phyloP scores from a whole-genome alignment of 2,888 invertebrate species.

The Metopia argyrocephala region DNA sequence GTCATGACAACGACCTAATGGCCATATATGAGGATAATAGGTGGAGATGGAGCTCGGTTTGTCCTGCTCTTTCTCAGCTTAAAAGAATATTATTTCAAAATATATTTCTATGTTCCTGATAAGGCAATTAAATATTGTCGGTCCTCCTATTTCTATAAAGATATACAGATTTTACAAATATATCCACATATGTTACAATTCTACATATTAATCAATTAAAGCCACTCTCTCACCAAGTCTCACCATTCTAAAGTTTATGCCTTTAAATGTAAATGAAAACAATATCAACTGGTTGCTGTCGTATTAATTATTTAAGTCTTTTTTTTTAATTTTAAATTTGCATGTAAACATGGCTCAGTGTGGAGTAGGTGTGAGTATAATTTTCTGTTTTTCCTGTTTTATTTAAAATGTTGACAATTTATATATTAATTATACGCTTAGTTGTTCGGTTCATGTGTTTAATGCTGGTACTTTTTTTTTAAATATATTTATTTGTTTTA shows the following conservation, averaged over 20 bases:
- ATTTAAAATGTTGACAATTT: slow-evolving; percentile 48
- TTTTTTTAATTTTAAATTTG: background rate
- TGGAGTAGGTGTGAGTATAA: slow-evolving; percentile 1
- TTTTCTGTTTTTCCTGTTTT: background rate
- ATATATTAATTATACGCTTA: slow-evolving; percentile 61
- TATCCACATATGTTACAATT: too few relatives aligned
- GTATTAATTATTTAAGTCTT: background rate
- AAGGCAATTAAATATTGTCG: too few relatives aligned
- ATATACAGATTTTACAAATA: too few relatives aligned
- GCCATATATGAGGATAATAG: too few relatives aligned
- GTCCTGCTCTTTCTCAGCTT: too few relatives aligned
- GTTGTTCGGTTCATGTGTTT: slow-evolving; percentile 35
- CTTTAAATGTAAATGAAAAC: background rate
- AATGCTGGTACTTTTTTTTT: slow-evolving; percentile 11
- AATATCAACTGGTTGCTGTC: slow-evolving; percentile 31
- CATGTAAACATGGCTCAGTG: background rate
- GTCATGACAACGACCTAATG: too few relatives aligned
- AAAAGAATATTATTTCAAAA: too few relatives aligned
- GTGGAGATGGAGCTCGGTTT: too few relatives aligned
- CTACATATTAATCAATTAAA: too few relatives aligned
- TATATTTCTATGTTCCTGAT: too few relatives aligned
- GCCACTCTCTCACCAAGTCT: too few relatives aligned
- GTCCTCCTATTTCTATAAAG: too few relatives aligned
- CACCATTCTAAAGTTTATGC: background rate
- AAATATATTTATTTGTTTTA: slow-evolving; percentile 55